These are phyloP conservation scores for Alloscopus bannaensis DNA, from an alignment of 2,888 invertebrate species.

Conservation along the genomic window DNA sequence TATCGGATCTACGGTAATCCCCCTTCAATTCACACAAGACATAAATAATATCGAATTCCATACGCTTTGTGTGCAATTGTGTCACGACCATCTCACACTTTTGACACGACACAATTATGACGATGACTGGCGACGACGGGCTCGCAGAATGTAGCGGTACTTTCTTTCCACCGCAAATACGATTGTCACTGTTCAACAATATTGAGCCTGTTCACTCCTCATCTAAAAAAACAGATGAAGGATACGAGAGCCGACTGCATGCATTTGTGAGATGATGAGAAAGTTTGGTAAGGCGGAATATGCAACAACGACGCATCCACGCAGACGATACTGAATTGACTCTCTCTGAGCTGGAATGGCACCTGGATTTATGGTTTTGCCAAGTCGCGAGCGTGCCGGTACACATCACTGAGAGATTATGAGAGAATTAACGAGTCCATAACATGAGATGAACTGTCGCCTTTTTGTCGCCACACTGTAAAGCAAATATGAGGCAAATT, in stretches of 20 bases:
- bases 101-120: background rate
- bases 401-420: conserved; percentile 65
- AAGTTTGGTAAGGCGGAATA: background rate
- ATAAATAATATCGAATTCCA: background rate
- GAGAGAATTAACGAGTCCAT: conserved; percentile 62
- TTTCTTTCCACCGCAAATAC: too few relatives aligned
- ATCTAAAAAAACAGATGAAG: background rate
- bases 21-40: background rate
- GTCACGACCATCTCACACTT: background rate
- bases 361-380: conserved; percentile 70
- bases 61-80: background rate
- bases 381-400: conserved; percentile 68
- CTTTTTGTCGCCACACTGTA: conserved; percentile 64
- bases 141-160: background rate
- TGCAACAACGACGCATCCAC: background rate
- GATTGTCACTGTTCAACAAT: background rate
- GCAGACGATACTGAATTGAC: too few relatives aligned
- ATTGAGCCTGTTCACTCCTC: background rate
- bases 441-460: conserved; percentile 65
- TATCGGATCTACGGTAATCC: background rate
- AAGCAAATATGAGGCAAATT: background rate
- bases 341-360: conserved; percentile 32
- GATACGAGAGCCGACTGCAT: background rate
- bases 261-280: background rate
- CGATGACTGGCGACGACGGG: conserved; percentile 15